These are phyloP conservation scores for Pachypsylla venusta DNA, from an alignment of 1,140 invertebrate genomes.

Conservation along the genomic window DNA sequence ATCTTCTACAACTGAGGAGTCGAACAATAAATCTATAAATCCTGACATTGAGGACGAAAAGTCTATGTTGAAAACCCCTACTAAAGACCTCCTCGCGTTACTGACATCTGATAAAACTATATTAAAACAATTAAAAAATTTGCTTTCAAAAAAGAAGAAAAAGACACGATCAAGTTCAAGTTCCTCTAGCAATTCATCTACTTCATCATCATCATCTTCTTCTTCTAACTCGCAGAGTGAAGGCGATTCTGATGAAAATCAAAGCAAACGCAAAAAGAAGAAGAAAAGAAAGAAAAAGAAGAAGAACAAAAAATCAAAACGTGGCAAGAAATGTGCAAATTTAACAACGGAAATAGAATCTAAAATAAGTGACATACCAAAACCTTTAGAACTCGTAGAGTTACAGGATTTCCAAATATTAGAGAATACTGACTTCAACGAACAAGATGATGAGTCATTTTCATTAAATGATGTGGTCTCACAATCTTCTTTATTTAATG, in stretches of 20 bases:
- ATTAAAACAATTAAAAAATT: not conserved
- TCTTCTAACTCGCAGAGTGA: not conserved
- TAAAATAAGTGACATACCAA: not conserved
- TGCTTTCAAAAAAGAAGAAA: not conserved
- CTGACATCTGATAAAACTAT: not conserved
- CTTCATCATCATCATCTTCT: not conserved
- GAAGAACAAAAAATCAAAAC: conserved; percentile 5
- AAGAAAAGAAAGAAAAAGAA: conserved; percentile 6
- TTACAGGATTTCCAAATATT: not conserved
- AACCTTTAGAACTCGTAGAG: not conserved
- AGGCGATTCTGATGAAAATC: not conserved
- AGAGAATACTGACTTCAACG: conserved; percentile 1
- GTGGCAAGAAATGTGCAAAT: not conserved
- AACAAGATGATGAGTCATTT: not conserved
- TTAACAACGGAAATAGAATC: not conserved
- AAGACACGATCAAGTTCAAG: not conserved
- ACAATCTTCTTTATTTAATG: not conserved
- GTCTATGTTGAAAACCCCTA: not conserved
- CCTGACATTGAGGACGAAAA: not conserved
- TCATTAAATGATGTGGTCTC: not conserved
- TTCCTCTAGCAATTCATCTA: not conserved
- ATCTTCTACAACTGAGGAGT: not conserved
- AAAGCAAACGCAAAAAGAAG: conserved; percentile 5
- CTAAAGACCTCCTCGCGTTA: not conserved
- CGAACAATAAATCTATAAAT: not conserved